Base-by-base conservation (phyloP, 2,888 invertebrate species). In the Uropetala carovei region DNA sequence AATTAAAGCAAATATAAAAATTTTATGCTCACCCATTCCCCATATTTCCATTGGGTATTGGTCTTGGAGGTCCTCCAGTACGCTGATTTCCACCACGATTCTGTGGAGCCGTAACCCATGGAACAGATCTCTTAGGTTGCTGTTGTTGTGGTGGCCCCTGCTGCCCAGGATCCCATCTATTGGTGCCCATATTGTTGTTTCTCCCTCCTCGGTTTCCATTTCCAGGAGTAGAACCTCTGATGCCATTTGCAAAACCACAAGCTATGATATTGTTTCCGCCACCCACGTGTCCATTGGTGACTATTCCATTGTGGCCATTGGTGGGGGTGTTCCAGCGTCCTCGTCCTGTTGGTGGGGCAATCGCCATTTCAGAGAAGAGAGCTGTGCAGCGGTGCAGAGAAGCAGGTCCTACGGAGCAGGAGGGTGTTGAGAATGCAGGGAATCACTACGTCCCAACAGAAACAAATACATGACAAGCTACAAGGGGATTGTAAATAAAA, bases 301-400 rank as follows among this genome's bases (percentile, higher is more conserved):
- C 27, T 5, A 89, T 89, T 68, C 89, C 89, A 89, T 43, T 89
- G 43, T 89, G 89, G 18, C 89, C 68, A 56, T 68, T 89, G 89
- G 89, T 14, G 64, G 60, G 30, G 56, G 30, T 89, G 64, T 89
- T 89, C 89, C 89, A 89, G 64, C 89, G 89, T 43, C 89, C 89
- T 56, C 89, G 89, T 89, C 89, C 89, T 89, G 89, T 89, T 89
- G 89, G 43, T 89, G 89, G 89, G 89, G 89, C 89, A 89, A 89
- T 89, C 89, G 89, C 64, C 89, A 89, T 89, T 89, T 89, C 89
- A 89, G 89, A 89, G 89, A 89, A 89, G 89, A 89, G 89, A 64
- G 89, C 43, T 60, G 89, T 89, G 89, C 89, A 89, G 89, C 89
- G 89, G 64, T 89, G 89, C 89, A 89, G 89, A 89, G 89, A 89